Base-by-base conservation (phyloP, 2,888 invertebrate species). In the Eueremaeus valkanovi region DNA sequence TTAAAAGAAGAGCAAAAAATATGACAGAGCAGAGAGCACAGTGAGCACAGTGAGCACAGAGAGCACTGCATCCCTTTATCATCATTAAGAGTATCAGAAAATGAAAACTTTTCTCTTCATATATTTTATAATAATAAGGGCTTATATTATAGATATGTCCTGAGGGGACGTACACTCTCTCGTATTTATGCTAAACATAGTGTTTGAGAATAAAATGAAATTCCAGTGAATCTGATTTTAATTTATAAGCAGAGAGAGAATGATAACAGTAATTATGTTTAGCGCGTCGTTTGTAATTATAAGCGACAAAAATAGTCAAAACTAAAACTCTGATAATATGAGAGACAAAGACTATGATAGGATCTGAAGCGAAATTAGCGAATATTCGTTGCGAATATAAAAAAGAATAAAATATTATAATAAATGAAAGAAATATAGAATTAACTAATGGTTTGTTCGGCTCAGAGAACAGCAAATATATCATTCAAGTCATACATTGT, bases 141-240 rank as follows among this genome's bases (percentile, higher is more conserved):
- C 42, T 68, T 68, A 68, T 68, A 68, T 68, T 68, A 68, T 68
- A 68, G 31, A 68, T 36, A 68, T 68, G 24, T 68, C 68, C 68
- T 8, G 42, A 68, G 42, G 58, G 68, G 40, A 36, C 42, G n/a
- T 24, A 68, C 21, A 3, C 13, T 13, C 24, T 24, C 21, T 13
- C 13, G 24, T 27, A 55, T 1, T 27, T 27, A 27, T 55, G 55
- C 55, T 55, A 55, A 55, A 24, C 13, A 27, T 27, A 27, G 1
- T 24, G 55, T 49, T 18, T 18, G 45, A 45, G 18, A 45, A 13
- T 45, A 18, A 45, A 18, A 18, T 45, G 49, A 49, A 55, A 24
- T 55, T 8, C 3, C 21, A 21, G 68, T 21, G 24, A 68, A 36
- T 21, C 5, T 36, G 8, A 63, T 63, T 33, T 63, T 33, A 63